These are phyloP conservation scores for Melanitta fusca DNA, from an alignment of 2,797 vertebrate genomes.

Conservation along the genomic window DNA sequence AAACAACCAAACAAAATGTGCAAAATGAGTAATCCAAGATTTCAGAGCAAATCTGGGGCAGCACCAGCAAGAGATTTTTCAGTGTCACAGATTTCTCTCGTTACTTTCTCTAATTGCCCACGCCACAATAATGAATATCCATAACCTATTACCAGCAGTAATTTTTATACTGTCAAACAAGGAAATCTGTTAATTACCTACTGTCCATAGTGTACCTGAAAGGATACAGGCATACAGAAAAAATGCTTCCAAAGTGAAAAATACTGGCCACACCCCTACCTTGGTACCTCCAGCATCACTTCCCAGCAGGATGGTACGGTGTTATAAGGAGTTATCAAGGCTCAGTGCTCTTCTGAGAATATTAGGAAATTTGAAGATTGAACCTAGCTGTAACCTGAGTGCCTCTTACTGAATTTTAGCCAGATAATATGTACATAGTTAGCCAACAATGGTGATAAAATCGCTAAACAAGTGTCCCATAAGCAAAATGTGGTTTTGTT, in stretches of 20 bases:
- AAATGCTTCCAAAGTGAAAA: not conserved
- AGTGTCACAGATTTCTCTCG: not conserved
- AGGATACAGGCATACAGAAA: not conserved
- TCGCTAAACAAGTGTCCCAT: not conserved
- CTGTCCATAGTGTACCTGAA: not conserved
- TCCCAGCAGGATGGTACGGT: not conserved
- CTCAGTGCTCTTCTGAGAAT: not conserved
- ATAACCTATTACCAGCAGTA: not conserved
- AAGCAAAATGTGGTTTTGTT: not conserved
- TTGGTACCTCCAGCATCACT: not conserved
- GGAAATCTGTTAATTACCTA: not conserved
- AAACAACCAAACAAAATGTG: not conserved
- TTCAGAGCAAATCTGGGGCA: not conserved
- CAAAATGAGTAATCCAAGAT: not conserved
- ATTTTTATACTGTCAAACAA: not conserved
- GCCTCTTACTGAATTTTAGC: not conserved
- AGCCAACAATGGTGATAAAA: not conserved
- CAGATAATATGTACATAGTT: not conserved
- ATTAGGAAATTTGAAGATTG: not conserved
- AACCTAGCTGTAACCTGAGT: not conserved
- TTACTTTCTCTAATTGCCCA: not conserved
- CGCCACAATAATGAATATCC: not conserved
- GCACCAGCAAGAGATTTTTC: not conserved
- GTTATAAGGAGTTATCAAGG: not conserved
- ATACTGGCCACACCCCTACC: not conserved